phyloP scores from a whole-genome alignment of 2,888 invertebrate genomes.

The Polietes domitor region DNA sequence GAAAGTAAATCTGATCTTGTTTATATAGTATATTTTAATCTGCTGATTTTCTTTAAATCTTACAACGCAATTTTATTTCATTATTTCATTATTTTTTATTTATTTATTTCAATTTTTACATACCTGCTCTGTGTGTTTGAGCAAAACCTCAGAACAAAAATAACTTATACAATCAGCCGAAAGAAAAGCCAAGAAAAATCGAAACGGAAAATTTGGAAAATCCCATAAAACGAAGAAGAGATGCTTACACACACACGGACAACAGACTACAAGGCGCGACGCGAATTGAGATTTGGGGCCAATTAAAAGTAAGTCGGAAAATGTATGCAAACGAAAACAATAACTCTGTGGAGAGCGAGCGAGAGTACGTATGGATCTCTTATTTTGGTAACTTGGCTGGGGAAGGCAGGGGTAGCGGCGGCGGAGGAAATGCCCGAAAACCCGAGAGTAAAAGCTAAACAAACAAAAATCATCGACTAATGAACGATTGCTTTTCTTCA shows the following conservation, averaged over 20 bases:
- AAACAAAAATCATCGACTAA: slow-evolving; percentile 8
- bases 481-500: slow-evolving; percentile 63
- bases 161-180: slow-evolving; percentile 39
- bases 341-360: not conserved
- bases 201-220: slow-evolving; percentile 41
- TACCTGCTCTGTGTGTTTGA: not conserved
- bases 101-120: too few relatives aligned
- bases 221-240: slow-evolving; percentile 39
- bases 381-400: not conserved
- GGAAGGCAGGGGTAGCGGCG: not conserved
- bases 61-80: slow-evolving; percentile 10
- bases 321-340: slow-evolving; percentile 33
- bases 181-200: not conserved
- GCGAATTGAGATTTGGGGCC: slow-evolving; percentile 51
- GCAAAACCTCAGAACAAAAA: slow-evolving; percentile 35
- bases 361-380: too few relatives aligned
- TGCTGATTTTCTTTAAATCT: not conserved
- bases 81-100: not conserved
- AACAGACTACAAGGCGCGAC: not conserved
- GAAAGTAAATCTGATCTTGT: too few relatives aligned
- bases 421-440: not conserved
- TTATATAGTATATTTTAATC: too few relatives aligned
- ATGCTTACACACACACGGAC: slow-evolving; percentile 56
- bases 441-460: not conserved
- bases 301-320: slow-evolving; percentile 42